Evolutionary conservation across 35 echinoderm and acorn worm species (phyloP).

Genomic region (Antedon bifida): DNA sequence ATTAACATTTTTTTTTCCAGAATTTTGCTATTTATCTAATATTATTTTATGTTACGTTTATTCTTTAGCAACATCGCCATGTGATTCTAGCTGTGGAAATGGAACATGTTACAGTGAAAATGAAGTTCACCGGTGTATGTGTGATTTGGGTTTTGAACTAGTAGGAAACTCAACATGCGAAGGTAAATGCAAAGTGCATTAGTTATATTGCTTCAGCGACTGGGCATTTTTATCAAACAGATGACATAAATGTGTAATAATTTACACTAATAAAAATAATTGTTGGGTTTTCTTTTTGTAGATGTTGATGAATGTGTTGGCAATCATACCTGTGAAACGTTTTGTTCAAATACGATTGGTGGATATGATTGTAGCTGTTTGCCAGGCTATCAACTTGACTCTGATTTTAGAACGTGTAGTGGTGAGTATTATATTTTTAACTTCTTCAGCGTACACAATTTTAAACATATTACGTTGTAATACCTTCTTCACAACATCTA

Average conservation of each 20-base stretch:
- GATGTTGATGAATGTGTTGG: constrained; percentile 19
- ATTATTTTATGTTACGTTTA: no score
- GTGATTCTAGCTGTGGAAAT: not conserved
- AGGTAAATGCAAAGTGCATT: not conserved
- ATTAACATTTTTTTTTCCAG: no score
- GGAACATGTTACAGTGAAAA: not conserved
- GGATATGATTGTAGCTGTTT: constrained; percentile 24
- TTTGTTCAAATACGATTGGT: constrained; percentile 21
- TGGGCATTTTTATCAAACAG: no score
- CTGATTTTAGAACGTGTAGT: constrained; percentile 3
- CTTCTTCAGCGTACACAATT: no score
- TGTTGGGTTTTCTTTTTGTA: not conserved
- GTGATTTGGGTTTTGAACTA: not conserved
- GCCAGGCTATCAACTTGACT: constrained; percentile 15
- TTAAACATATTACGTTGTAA: no score
- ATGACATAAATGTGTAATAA: no score
- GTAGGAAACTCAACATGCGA: not conserved
- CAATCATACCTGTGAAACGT: not conserved
- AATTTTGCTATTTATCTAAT: no score
- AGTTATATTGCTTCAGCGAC: no score
- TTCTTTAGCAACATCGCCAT: not conserved
- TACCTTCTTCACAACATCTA: no score
- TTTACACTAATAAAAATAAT: no score
- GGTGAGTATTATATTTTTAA: not conserved
- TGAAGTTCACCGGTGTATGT: not conserved